Evolutionary conservation across 2,113 vertebrate species (phyloP).

Genomic region (Indicator indicator): DNA sequence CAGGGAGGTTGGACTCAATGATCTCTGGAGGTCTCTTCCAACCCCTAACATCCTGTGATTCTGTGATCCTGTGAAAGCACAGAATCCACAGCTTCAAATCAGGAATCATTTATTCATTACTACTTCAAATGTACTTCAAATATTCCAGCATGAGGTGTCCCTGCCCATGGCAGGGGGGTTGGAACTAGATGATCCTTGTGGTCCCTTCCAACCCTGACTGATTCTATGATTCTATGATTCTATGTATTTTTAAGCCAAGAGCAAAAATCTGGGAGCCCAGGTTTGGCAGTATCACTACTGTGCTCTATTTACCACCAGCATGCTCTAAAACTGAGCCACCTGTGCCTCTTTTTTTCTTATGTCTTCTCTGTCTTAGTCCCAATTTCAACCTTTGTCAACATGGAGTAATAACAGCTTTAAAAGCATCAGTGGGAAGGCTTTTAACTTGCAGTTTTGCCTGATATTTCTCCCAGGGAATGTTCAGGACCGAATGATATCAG

Average conservation of each 20-base stretch:
- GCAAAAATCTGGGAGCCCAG: neutral
- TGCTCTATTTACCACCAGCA: neutral
- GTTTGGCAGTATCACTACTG: neutral
- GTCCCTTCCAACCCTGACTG: too few relatives aligned
- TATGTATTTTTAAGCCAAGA: neutral
- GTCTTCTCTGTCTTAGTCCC: neutral
- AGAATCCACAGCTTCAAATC: neutral
- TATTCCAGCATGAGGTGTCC: too few relatives aligned
- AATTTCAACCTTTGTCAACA: neutral
- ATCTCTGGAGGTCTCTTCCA: too few relatives aligned
- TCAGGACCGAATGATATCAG: neutral
- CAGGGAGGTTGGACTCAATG: too few relatives aligned
- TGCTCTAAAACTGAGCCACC: neutral
- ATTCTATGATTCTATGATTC: too few relatives aligned
- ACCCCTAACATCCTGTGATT: too few relatives aligned
- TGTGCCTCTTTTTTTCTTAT: neutral
- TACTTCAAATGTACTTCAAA: too few relatives aligned
- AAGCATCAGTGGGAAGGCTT: neutral
- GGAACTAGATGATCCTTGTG: too few relatives aligned
- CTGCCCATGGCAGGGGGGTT: too few relatives aligned
- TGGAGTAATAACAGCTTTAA: neutral
- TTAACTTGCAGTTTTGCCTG: neutral
- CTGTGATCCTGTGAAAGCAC: neutral
- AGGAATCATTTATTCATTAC: neutral
- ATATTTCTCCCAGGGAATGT: neutral